Conservation (phyloP, 2,797 vertebrate genomes). For the Zalophus californianus region DNA sequence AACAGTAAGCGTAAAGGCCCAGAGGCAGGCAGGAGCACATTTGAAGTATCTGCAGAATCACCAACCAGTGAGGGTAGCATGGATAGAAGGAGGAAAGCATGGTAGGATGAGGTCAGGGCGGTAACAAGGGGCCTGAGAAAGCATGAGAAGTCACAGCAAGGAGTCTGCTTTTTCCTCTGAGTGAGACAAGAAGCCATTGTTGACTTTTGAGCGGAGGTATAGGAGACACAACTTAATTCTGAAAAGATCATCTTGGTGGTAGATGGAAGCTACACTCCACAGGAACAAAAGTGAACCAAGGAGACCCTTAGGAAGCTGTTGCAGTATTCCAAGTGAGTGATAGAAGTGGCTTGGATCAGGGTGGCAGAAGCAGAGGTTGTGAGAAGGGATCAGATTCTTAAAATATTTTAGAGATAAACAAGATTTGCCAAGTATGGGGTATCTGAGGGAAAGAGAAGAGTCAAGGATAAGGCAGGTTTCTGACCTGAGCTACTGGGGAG, state of each 20-base stretch:
- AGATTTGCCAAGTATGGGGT: background rate
- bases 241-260: background rate
- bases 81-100: background rate
- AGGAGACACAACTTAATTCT: background rate
- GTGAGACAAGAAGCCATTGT: background rate
- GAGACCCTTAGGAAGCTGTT: background rate
- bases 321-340: background rate
- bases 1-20: background rate
- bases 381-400: background rate
- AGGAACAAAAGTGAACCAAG: background rate
- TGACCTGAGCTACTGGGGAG: background rate
- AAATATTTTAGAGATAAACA: background rate
- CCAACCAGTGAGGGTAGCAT: background rate
- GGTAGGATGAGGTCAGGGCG: background rate
- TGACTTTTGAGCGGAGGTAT: background rate
- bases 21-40: background rate
- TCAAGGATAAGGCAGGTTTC: background rate
- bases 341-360: background rate
- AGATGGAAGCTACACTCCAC: background rate
- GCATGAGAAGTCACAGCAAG: too few species aligned
- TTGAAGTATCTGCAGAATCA: background rate
- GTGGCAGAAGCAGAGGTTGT: background rate
- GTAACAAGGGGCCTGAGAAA: too few species aligned
- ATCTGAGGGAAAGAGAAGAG: background rate
- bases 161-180: background rate